Base-by-base conservation (phyloP, 2,888 invertebrate genomes). In the Yponomeuta sedellus region DNA sequence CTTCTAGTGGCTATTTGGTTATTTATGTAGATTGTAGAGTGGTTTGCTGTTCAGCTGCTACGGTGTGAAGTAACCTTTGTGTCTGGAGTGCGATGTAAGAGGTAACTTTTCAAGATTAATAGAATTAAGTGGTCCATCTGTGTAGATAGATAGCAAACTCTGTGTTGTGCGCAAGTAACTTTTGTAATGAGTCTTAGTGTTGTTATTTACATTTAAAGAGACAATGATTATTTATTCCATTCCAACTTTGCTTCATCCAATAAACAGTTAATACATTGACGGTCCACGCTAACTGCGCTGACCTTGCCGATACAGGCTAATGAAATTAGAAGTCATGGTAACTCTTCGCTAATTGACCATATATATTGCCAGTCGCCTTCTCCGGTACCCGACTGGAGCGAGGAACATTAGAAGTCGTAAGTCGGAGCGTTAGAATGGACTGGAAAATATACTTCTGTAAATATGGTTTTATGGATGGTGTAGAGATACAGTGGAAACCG, bases 261-360 rank as follows among this genome's bases (percentile, higher is more conserved):
- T 34, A 34, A 34, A 34, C 8, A 8, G 3, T 16, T 52, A 59
- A 22, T 25, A 59, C 22, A 19, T 28, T 16, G n/a, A 58, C 11
- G 28, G 44, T 52, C n/a, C 40, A 72, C 76, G 81, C 76, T 82
- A 82, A 86, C 77, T 76, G 77, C 74, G 68, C 67, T 73, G 82
- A 75, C 88, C 89, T 88, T 85, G 86, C 77, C 73, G 73, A 71
- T 63, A 59, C 66, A 68, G 79, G 78, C 20, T 87, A 86, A 89
- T 89, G 80, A 84, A 87, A 88, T 89, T 88, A 87, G 85, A 83
- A 76, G 84, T 52, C 19, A 28, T 12, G 4, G n/a, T 28, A 25
- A 4, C 39, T 86, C 82, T 87, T 74, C 72, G 69, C 71, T 76
- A 80, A 74, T 76, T 78, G 73, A 79, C 44, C 44, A 52, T 52